Conservation (phyloP, 2,888 invertebrate genomes). For the Cerastis leucographa region DNA sequence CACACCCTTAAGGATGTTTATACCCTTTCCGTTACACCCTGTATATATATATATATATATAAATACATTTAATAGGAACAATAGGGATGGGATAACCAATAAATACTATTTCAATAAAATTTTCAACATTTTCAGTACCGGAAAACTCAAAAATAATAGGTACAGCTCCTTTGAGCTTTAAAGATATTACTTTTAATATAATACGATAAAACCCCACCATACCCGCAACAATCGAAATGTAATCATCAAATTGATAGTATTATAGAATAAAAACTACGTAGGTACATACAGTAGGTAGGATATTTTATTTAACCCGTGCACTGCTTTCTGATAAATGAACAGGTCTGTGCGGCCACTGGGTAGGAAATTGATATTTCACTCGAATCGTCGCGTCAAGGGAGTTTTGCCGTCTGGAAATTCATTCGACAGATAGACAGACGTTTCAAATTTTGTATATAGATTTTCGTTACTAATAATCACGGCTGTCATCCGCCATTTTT, state of each 20-base stretch:
- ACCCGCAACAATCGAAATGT: conserved; percentile 30
- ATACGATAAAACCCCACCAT: not conserved
- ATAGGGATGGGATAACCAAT: not conserved
- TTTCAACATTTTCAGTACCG: not conserved
- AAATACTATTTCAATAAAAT: not conserved
- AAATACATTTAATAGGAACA: too few species aligned
- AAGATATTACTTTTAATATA: too few species aligned
- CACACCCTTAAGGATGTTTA: too few species aligned
- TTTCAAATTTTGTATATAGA: conserved; percentile 63
- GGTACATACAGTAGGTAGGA: conserved; percentile 45
- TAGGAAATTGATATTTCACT: conserved; percentile 87
- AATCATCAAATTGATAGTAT: conserved; percentile 55
- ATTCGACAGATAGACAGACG: conserved; percentile 64
- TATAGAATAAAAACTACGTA: conserved; percentile 38
- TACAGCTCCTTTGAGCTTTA: too few species aligned
- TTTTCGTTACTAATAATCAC: conserved; percentile 49
- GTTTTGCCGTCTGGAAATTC: conserved; percentile 65
- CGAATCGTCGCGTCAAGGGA: conserved; percentile 71
- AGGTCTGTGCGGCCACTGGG: conserved; percentile 75
- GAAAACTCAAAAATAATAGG: too few species aligned
- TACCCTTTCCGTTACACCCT: too few species aligned
- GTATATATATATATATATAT: not conserved
- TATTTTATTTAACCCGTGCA: conserved; percentile 75
- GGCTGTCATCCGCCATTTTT: conserved; percentile 6
- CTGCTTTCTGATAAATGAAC: conserved; percentile 80